A percentile compares a stretch with the other conserved stretches of the same genome.
Conservation (phyloP, 1,140 invertebrate species). For the Agrilus planipennis region DNA sequence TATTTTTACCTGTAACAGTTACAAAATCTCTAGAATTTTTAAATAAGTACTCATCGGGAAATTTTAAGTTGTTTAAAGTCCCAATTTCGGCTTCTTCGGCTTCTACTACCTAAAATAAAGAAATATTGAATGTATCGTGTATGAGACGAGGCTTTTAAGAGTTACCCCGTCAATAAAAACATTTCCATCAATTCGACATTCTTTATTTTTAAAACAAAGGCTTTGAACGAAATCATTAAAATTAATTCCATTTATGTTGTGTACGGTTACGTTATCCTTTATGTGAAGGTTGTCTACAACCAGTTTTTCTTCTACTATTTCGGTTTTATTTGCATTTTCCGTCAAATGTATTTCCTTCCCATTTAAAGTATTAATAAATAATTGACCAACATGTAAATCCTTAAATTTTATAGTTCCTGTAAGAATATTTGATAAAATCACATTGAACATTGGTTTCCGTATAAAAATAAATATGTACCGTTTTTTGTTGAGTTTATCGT, state of each 20-base stretch:
- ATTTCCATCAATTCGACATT: conserved; percentile 26
- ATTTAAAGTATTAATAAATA: too few species aligned
- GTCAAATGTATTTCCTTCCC: too few species aligned
- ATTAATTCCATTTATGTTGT: conserved; percentile 23
- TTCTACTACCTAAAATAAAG: conserved; percentile 29
- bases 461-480: too few species aligned
- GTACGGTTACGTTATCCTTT: conserved; percentile 22
- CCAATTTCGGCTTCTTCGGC: conserved; percentile 24
- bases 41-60: conserved; percentile 36
- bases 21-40: conserved; percentile 1
- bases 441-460: too few species aligned
- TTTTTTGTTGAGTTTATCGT: too few species aligned
- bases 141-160: conserved; percentile 6
- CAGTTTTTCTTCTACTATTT: too few species aligned
- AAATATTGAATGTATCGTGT: conserved; percentile 8
- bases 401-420: too few species aligned
- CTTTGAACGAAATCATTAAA: conserved; percentile 28
- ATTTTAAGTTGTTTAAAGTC: conserved; percentile 35
- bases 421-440: too few species aligned
- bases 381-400: too few species aligned
- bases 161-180: conserved; percentile 36
- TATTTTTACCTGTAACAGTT: conserved; percentile 10
- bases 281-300: conserved; percentile 16
- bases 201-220: conserved; percentile 31
- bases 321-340: too few species aligned